Evolutionary conservation across 1,140 invertebrate species (phyloP), one percentile per base, ranked within the genome.

Genomic region (Drosophila serrata): DNA sequence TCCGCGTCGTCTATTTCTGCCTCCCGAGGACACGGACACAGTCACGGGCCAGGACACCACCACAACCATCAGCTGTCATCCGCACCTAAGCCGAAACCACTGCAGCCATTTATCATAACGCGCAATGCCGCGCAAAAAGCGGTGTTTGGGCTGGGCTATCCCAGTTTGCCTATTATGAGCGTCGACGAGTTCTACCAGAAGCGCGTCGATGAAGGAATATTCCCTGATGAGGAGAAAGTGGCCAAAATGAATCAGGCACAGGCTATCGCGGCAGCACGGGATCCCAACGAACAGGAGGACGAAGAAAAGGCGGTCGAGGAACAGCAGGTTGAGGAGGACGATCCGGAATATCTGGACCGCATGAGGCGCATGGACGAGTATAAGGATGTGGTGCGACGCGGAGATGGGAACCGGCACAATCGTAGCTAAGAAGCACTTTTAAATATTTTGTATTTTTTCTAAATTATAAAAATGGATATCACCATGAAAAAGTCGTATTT

Each of bases 101-200:
- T 98, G n/a, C 95, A 96, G 92, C 97, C 98, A 1, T 97, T 99
- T 67, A 98, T 99, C 53, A 98, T 99, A 31, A 99, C 98, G 0
- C 95, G 96, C 82, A 96, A 98, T 93, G 95, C 95, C 39, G 68
- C 97, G 1, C 98, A 99, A 93, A 99, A 99, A 93, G 95, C 97
- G 70, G 97, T 99, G 4, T 99, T 96, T 94, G 99, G 99, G 8
- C 93, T 96, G 40, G 99, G 99, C 0, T 99, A 99, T 95, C 98
- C 98, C 1, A 96, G 97, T 90, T 91, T 99, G 61, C 98, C 99
- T 1, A 95, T 97, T 2, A 94, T 98, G 93, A 98, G 98, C 1
- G 96, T 99, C 0, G 96, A 99, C 87, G 98, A 99, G 93, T 99
- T 99, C 93, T 99, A 99, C 93, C 96, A 99, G 49, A 95, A 99